phyloP scores from a whole-genome alignment of 2,888 invertebrate species.

The Dicranocentrus wangi region DNA sequence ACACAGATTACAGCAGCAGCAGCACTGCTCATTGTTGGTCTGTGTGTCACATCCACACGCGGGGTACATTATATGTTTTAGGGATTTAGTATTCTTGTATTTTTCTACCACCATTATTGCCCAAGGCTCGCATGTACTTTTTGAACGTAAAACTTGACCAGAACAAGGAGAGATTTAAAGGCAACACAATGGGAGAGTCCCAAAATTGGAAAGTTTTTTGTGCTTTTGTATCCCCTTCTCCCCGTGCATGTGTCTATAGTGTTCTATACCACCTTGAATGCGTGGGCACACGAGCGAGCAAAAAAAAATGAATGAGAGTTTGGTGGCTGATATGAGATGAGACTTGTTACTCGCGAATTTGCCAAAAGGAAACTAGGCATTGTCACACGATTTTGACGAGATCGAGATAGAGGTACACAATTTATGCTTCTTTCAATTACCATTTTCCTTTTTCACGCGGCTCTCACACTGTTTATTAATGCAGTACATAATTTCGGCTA shows the following conservation, averaged over 20 bases:
- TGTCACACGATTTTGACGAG: too few relatives aligned
- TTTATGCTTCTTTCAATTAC: too few relatives aligned
- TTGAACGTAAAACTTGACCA: constrained; percentile 54
- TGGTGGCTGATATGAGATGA: not conserved
- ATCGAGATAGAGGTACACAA: too few relatives aligned
- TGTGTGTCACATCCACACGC: constrained; percentile 50
- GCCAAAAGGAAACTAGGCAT: not conserved
- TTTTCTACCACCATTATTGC: constrained; percentile 57
- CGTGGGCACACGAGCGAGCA: constrained; percentile 11
- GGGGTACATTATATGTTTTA: too few relatives aligned
- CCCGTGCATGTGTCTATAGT: not conserved
- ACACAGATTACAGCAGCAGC: too few relatives aligned
- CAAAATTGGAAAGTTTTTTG: constrained; percentile 63
- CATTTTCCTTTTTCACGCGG: too few relatives aligned
- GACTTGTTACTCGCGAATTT: not conserved
- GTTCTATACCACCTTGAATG: not conserved
- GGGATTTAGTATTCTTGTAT: constrained; percentile 57
- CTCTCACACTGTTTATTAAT: too few relatives aligned
- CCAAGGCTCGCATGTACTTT: constrained; percentile 43
- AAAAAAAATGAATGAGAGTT: constrained; percentile 1
- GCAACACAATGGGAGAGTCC: constrained; percentile 60
- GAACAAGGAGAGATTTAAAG: constrained; percentile 62
- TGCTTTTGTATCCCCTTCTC: not conserved
- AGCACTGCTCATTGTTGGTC: constrained; percentile 20
- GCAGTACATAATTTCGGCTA: too few relatives aligned